Percentiles rank a stretch among this genome's conserved stretches.
Conservation (phyloP, 2,113 vertebrate species). For the Psophia crepitans region DNA sequence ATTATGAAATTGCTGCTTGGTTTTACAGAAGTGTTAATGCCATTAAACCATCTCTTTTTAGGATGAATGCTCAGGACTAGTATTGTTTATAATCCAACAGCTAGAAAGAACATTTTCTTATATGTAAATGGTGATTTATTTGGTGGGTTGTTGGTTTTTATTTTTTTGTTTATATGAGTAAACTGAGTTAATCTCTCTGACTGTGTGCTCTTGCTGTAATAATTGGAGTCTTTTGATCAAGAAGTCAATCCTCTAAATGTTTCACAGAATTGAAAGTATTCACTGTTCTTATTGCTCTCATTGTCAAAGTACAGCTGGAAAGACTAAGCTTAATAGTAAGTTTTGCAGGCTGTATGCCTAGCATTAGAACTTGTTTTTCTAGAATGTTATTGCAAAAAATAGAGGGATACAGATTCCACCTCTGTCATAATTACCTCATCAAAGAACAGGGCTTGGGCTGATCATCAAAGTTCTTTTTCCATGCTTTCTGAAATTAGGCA, state of each 20-base stretch:
- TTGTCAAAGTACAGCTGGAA: background rate
- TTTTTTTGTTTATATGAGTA: background rate
- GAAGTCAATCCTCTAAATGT: background rate
- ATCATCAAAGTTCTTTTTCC: background rate
- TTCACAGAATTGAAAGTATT: background rate
- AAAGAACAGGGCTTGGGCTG: background rate
- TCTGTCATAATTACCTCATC: background rate
- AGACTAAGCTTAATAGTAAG: background rate
- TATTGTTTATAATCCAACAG: background rate
- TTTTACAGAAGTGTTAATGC: conserved; percentile 50
- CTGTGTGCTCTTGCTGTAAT: background rate
- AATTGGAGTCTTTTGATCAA: background rate
- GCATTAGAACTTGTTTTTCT: background rate
- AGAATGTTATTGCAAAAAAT: background rate
- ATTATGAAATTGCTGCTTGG: conserved; percentile 62
- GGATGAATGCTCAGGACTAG: background rate
- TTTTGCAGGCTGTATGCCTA: background rate
- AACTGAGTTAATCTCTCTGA: background rate
- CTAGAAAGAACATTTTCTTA: conserved; percentile 18
- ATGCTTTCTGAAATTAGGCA: background rate
- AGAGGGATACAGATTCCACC: background rate
- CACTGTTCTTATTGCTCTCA: background rate
- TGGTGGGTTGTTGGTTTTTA: background rate
- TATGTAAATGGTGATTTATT: conserved; percentile 39
- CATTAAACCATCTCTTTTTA: conserved; percentile 10